These are phyloP conservation scores for Danaus chrysippus DNA, from an alignment of 2,888 invertebrate species.

Conservation along the genomic window DNA sequence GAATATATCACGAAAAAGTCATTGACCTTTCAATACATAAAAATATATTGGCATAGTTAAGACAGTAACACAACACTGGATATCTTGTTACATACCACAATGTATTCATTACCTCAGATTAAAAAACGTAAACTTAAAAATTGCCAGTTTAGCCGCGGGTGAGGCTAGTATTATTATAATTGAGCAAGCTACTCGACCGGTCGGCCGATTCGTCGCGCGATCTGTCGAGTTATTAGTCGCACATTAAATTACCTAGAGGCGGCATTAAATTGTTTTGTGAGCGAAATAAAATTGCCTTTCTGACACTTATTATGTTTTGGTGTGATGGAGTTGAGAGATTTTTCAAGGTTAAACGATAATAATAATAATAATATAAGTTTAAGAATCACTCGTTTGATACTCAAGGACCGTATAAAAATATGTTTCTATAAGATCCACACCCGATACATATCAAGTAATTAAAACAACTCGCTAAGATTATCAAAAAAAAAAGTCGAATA, in stretches of 20 bases:
- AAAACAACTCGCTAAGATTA: slow-evolving; percentile 1
- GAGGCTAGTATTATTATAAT: slow-evolving; percentile 29
- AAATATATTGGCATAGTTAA: not conserved
- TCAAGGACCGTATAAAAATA: not conserved
- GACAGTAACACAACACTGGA: not conserved
- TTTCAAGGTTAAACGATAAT: no score
- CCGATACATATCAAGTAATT: slow-evolving; percentile 15
- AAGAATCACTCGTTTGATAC: no score
- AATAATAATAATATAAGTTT: no score
- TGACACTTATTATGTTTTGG: slow-evolving; percentile 44
- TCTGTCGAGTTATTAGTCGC: slow-evolving; percentile 52
- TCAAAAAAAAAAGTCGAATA: slow-evolving; percentile 11
- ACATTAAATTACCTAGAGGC: slow-evolving; percentile 59
- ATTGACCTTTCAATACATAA: no score
- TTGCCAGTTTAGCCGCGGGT: slow-evolving; percentile 27
- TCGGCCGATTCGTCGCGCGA: slow-evolving; percentile 53
- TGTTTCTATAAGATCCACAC: not conserved
- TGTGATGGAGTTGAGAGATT: slow-evolving; percentile 4
- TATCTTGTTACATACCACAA: slow-evolving; percentile 18
- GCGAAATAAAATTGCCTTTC: slow-evolving; percentile 53
- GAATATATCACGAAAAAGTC: no score
- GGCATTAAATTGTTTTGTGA: slow-evolving; percentile 53
- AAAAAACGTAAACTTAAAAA: slow-evolving; percentile 21
- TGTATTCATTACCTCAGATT: slow-evolving; percentile 22
- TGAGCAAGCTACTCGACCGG: slow-evolving; percentile 34